phyloP scores from a whole-genome alignment of 2,113 vertebrate species.

The Caracal caracal region DNA sequence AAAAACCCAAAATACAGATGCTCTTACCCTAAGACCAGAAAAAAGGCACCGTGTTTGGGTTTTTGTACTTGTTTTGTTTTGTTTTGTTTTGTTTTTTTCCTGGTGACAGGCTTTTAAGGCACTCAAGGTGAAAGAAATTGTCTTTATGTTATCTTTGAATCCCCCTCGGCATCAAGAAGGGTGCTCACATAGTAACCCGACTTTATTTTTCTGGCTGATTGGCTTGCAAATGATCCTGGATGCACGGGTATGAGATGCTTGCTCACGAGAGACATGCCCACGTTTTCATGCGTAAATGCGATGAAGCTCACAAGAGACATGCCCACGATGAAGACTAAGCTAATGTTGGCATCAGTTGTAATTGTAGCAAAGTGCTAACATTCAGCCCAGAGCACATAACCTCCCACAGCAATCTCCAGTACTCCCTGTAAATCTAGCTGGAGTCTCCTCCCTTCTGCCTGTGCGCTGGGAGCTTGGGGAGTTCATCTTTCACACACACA shows the following conservation, averaged over 20 bases:
- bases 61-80: not conserved
- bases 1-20: constrained; percentile 30
- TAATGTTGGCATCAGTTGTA: not conserved
- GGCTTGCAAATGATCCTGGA: not conserved
- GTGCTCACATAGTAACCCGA: not conserved
- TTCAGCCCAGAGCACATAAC: not conserved
- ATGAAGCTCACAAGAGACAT: not conserved
- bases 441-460: not conserved
- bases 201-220: not conserved
- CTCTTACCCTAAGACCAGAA: not conserved
- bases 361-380: not conserved
- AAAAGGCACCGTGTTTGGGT: not conserved
- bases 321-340: not conserved
- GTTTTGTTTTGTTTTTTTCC: not conserved
- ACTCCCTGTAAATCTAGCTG: not conserved
- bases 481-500: constrained; percentile 62
- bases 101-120: not conserved
- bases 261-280: not conserved
- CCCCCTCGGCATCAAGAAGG: not conserved
- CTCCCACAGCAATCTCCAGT: no score
- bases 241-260: not conserved
- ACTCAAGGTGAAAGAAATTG: not conserved
- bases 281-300: not conserved
- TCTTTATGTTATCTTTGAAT: not conserved
- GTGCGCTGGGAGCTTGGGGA: not conserved